Percentiles rank a stretch among this genome's conserved stretches.
Evolutionary conservation across 2,797 vertebrate genomes (phyloP).

Genomic region (Nasua narica): DNA sequence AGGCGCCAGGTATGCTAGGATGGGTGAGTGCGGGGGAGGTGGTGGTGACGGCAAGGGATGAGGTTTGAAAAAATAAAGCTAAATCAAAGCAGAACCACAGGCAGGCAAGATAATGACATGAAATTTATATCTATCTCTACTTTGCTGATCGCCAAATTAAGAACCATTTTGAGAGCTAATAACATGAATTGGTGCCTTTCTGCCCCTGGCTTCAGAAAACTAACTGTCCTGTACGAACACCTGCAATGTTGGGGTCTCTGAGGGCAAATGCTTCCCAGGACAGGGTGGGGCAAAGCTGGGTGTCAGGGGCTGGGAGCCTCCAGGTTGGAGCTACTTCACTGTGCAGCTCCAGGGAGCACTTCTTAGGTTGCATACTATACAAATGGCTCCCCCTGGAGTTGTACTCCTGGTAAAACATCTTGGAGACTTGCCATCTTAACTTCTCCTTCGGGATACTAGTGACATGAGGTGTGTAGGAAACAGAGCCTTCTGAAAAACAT

Average conservation of each 20-base stretch:
- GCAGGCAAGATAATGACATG: not conserved
- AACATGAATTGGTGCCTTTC: not conserved
- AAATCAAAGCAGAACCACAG: not conserved
- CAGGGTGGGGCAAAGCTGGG: not conserved
- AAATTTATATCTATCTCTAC: not conserved
- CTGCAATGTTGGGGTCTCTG: not conserved
- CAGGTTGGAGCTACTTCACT: not conserved
- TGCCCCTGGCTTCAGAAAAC: not conserved
- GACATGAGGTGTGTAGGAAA: not conserved
- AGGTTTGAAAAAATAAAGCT: not conserved
- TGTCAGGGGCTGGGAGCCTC: not conserved
- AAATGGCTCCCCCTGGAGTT: conserved; percentile 21
- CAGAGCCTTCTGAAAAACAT: not conserved
- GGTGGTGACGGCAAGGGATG: not conserved
- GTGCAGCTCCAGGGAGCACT: not conserved
- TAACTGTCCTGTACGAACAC: not conserved
- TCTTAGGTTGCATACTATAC: not conserved
- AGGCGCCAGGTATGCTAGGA: not conserved
- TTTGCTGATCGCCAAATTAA: conserved; percentile 5
- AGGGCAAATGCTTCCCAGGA: not conserved
- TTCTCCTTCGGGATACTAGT: not conserved
- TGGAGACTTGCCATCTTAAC: not conserved
- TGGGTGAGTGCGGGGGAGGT: not conserved
- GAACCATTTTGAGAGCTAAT: not conserved
- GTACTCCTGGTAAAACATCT: not conserved